Evolutionary conservation across 2,113 vertebrate genomes (phyloP).

Genomic region (Melierax canorus): DNA sequence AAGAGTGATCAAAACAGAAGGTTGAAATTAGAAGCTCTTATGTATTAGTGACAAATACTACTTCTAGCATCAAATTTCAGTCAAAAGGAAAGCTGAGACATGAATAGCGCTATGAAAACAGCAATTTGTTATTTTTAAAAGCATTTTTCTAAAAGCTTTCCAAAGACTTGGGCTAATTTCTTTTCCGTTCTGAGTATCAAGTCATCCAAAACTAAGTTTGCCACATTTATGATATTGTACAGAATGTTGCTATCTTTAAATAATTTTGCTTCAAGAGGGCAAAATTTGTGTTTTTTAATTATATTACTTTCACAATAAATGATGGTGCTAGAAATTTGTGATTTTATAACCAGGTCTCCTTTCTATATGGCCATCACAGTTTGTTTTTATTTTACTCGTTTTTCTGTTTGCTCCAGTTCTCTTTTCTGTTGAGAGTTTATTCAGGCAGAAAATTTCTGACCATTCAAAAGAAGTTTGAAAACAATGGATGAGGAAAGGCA

Average conservation of each 20-base stretch:
- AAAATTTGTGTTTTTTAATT: background rate
- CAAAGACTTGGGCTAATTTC: background rate
- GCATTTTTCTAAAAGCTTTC: background rate
- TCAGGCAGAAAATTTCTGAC: slow-evolving; percentile 50
- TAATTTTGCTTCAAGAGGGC: background rate
- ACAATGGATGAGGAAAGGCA: slow-evolving; percentile 33
- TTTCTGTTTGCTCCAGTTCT: background rate
- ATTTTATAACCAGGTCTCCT: background rate
- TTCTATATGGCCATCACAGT: background rate
- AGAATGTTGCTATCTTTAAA: background rate
- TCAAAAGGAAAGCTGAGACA: background rate
- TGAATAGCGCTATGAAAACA: background rate
- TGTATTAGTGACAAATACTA: background rate
- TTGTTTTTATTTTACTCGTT: background rate
- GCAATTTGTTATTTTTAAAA: background rate
- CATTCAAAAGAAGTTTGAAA: slow-evolving; percentile 44
- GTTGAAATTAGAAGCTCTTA: background rate
- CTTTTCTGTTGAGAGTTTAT: slow-evolving; percentile 16
- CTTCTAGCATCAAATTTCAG: background rate
- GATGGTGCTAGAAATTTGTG: background rate
- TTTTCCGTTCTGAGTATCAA: background rate
- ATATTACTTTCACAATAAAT: background rate
- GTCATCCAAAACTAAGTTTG: background rate
- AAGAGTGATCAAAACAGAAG: background rate
- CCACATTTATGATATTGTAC: background rate